Evolutionary conservation across 2,888 invertebrate genomes (phyloP), one percentile per base, ranked within the genome.

Genomic region (Ennomos quercinarius): DNA sequence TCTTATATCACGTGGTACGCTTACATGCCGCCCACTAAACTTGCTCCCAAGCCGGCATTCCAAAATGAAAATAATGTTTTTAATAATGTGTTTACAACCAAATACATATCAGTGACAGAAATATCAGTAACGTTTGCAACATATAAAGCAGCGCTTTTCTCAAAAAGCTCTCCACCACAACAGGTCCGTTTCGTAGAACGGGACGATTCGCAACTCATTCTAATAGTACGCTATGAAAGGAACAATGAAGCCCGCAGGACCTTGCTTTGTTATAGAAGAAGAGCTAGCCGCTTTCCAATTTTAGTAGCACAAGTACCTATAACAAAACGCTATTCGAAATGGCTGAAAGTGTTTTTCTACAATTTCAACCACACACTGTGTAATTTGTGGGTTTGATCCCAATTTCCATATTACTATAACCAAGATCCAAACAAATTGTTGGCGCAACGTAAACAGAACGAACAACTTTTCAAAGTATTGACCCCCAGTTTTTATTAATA

Each of bases 171-270:
- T 51, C 45, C 54, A 46, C 40, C 42, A 43, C 10, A 39, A 11
- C 36, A n/a, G 52, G 45, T 57, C 48, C 49, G 34, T 50, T 35
- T 46, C 12, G 52, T 59, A 47, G 50, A 43, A 37, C 44, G 48
- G 12, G 69, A 65, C 70, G 66, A 63, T 43, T 54, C 48, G 45
- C 50, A 54, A 56, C 58, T 61, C 58, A 49, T 38, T 61, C 66
- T 68, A 71, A 71, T 66, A 72, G 69, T 61, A 64, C 67, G 68
- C 52, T 76, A 80, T 82, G 74, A 79, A 74, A 73, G 77, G 76
- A 77, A 89, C 88, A 89, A 89, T 86, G 70, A 74, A 57, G 57
- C 77, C 75, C 73, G 53, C 70, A 80, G 83, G 83, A 85, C 77
- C 43, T 52, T 56, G 71, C 67, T 70, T 67, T 80, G 83, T 83